Conservation (phyloP, 2,797 vertebrate genomes). For the Apogon talboti region DNA sequence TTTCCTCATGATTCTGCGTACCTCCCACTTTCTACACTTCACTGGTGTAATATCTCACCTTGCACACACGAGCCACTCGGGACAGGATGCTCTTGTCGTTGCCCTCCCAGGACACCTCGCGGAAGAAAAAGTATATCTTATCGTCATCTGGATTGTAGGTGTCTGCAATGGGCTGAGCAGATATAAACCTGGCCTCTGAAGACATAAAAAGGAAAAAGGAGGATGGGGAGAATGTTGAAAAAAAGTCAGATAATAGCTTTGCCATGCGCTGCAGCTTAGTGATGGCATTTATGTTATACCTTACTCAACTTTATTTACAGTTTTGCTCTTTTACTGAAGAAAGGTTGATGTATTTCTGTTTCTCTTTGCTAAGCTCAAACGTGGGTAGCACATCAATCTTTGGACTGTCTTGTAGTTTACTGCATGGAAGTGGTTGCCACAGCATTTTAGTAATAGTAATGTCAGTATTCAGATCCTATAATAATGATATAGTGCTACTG, state of each 20-base stretch:
- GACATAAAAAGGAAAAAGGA: constrained; percentile 44
- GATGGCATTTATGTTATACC: constrained; percentile 39
- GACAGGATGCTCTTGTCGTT: constrained; percentile 94
- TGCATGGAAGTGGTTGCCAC: not conserved
- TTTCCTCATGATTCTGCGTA: not conserved
- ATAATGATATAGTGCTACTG: not conserved
- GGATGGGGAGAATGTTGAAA: constrained; percentile 30
- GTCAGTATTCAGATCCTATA: not conserved
- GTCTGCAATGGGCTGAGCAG: constrained; percentile 93
- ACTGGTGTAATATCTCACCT: constrained; percentile 83
- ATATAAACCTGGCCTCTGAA: constrained; percentile 95
- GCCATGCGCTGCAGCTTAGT: constrained; percentile 27
- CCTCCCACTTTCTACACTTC: constrained; percentile 40
- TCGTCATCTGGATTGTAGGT: constrained; percentile 98
- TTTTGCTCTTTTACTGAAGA: constrained; percentile 9
- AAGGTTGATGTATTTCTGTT: constrained; percentile 27
- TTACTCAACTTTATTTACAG: constrained; percentile 39
- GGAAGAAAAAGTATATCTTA: constrained; percentile 99
- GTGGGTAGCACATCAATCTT: constrained; percentile 9
- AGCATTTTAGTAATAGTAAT: constrained; percentile 12
- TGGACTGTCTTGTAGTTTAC: not conserved
- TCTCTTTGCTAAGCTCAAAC: constrained; percentile 14
- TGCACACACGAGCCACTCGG: constrained; percentile 96
- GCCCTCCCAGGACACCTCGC: constrained; percentile 93
- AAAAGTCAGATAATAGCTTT: constrained; percentile 45